phyloP scores from a whole-genome alignment of 2,888 invertebrate species.

The Dioctria linearis region DNA sequence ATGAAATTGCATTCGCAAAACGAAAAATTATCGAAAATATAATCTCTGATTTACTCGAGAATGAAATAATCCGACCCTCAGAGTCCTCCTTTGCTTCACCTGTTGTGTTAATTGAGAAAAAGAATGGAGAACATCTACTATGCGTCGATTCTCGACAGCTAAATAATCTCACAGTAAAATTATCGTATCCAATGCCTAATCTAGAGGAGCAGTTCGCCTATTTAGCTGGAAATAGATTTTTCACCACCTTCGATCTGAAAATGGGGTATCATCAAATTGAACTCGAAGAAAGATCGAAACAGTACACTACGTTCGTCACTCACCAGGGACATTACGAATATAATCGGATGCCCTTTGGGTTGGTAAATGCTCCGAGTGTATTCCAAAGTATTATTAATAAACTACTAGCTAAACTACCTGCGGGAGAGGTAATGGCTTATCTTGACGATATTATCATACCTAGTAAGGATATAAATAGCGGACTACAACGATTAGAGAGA shows the following conservation, averaged over 20 bases:
- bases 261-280: too few species aligned
- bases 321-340: slow-evolving; percentile 30
- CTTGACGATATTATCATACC: slow-evolving; percentile 58
- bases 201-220: slow-evolving; percentile 58
- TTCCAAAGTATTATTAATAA: too few species aligned
- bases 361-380: too few species aligned
- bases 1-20: background rate
- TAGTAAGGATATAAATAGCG: slow-evolving; percentile 42
- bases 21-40: background rate
- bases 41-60: background rate
- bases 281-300: too few species aligned
- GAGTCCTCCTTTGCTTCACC: slow-evolving; percentile 55
- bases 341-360: too few species aligned
- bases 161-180: slow-evolving; percentile 47
- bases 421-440: slow-evolving; percentile 49
- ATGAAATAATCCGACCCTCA: slow-evolving; percentile 1
- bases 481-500: slow-evolving; percentile 27
- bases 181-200: slow-evolving; percentile 58
- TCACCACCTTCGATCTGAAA: too few species aligned
- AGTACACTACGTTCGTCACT: too few species aligned
- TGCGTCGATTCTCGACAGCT: slow-evolving; percentile 46
- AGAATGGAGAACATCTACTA: slow-evolving; percentile 58
- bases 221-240: background rate
- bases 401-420: too few species aligned
- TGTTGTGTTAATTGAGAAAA: slow-evolving; percentile 58